Evolutionary conservation across 1,140 invertebrate genomes (phyloP).

Genomic region (Contarinia nasturtii): DNA sequence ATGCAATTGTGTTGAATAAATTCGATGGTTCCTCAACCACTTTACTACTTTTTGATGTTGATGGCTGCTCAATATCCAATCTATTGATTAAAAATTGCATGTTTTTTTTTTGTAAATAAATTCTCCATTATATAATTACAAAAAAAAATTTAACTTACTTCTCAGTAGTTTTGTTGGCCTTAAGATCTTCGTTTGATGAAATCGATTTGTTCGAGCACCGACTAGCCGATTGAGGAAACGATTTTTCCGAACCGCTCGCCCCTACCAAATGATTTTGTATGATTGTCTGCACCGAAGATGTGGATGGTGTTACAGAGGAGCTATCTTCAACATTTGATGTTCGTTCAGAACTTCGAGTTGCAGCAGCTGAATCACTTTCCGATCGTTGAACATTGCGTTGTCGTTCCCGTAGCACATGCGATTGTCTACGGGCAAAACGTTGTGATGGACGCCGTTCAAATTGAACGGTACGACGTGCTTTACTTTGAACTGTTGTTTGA

Average conservation of each 20-base stretch:
- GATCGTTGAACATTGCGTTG: constrained; percentile 27
- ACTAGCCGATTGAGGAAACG: constrained; percentile 10
- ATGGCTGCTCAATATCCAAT: neutral
- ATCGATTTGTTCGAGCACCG: constrained; percentile 19
- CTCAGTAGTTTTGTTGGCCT: too few relatives aligned
- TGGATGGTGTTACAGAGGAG: constrained; percentile 14
- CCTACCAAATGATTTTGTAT: constrained; percentile 17
- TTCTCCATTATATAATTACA: too few relatives aligned
- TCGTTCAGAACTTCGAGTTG: constrained; percentile 17
- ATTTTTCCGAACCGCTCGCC: neutral
- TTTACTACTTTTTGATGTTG: neutral
- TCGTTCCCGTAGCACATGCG: constrained; percentile 57
- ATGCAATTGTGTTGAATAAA: constrained; percentile 6
- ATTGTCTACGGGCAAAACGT: constrained; percentile 77
- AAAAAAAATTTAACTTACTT: too few relatives aligned
- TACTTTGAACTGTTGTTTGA: constrained; percentile 78
- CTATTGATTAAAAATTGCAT: too few relatives aligned
- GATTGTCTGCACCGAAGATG: constrained; percentile 19
- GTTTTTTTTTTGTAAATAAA: too few relatives aligned
- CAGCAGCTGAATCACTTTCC: constrained; percentile 19
- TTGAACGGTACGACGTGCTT: constrained; percentile 74
- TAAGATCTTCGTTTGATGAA: constrained; percentile 18
- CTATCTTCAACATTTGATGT: constrained; percentile 9
- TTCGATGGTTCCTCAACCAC: neutral
- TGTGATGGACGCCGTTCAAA: constrained; percentile 94